These are phyloP conservation scores for Nothobranchius furzeri DNA, from an alignment of 2,113 vertebrate species.

Conservation along the genomic window DNA sequence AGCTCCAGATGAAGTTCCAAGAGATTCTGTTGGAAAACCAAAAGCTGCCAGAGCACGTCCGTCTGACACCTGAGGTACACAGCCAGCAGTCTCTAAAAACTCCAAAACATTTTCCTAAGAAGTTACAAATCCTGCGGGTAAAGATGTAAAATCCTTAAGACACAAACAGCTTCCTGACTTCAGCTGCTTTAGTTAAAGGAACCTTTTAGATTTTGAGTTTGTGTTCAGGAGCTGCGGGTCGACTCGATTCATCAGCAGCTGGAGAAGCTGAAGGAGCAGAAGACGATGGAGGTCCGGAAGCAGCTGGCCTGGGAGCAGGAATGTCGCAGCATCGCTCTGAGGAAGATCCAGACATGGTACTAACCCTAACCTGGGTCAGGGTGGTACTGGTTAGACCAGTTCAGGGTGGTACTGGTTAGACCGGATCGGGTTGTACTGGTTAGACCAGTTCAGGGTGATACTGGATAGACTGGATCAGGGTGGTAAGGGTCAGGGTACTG, in stretches of 20 bases:
- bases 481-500: too few relatives aligned
- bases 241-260: conserved; percentile 81
- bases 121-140: too few relatives aligned
- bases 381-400: too few relatives aligned
- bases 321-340: conserved; percentile 77
- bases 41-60: conserved; percentile 83
- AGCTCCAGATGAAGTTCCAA: conserved; percentile 77
- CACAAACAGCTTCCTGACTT: background rate
- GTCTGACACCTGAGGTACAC: conserved; percentile 79
- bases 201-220: conserved; percentile 4
- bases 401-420: too few relatives aligned
- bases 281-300: conserved; percentile 77
- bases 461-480: too few relatives aligned
- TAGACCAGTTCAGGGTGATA: too few relatives aligned
- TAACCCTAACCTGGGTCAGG: background rate
- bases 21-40: conserved; percentile 79
- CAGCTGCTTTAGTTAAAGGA: too few relatives aligned
- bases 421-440: too few relatives aligned
- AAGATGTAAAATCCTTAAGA: too few relatives aligned
- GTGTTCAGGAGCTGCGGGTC: conserved; percentile 83
- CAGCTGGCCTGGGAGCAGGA: conserved; percentile 88
- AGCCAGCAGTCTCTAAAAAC: too few relatives aligned
- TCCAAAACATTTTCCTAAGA: too few relatives aligned
- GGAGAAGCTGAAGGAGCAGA: conserved; percentile 71
- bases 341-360: conserved; percentile 85